Conservation (phyloP, 2,113 vertebrate species). For the Sinocyclocheilus rhinocerous region DNA sequence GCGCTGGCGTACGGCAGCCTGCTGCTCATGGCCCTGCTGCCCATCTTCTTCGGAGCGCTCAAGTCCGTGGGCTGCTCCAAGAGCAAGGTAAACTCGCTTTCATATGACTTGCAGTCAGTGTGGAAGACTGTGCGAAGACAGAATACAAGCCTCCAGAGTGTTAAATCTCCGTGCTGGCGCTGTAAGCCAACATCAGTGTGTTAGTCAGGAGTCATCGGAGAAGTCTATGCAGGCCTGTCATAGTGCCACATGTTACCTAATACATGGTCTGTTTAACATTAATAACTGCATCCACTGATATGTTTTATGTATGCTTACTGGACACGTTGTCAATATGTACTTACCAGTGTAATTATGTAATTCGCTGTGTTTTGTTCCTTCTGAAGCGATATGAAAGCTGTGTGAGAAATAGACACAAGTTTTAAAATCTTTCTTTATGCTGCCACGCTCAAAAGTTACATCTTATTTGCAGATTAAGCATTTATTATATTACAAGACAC, state of each 20-base stretch:
- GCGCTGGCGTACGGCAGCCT: constrained; percentile 95
- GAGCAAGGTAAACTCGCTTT: constrained; percentile 81
- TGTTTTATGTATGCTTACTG: background rate
- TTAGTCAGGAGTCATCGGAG: too few relatives aligned
- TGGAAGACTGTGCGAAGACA: too few relatives aligned
- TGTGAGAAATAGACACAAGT: too few relatives aligned
- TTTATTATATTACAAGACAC: too few relatives aligned
- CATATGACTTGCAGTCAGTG: too few relatives aligned
- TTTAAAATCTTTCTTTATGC: too few relatives aligned
- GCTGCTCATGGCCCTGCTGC: constrained; percentile 92
- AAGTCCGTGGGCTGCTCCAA: constrained; percentile 91
- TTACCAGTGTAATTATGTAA: background rate
- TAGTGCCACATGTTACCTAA: background rate
- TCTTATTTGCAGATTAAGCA: too few relatives aligned
- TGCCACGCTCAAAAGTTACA: too few relatives aligned
- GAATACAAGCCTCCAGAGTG: too few relatives aligned
- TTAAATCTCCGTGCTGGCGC: too few relatives aligned
- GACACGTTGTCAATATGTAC: too few relatives aligned
- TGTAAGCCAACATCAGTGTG: too few relatives aligned
- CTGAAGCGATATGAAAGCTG: background rate
- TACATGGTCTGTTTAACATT: background rate
- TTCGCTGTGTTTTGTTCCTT: background rate
- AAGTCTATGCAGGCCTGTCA: background rate
- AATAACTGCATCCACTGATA: background rate
- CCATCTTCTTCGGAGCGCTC: constrained; percentile 96